phyloP scores from a whole-genome alignment of 2,113 vertebrate species.

The Dissostichus mawsoni region DNA sequence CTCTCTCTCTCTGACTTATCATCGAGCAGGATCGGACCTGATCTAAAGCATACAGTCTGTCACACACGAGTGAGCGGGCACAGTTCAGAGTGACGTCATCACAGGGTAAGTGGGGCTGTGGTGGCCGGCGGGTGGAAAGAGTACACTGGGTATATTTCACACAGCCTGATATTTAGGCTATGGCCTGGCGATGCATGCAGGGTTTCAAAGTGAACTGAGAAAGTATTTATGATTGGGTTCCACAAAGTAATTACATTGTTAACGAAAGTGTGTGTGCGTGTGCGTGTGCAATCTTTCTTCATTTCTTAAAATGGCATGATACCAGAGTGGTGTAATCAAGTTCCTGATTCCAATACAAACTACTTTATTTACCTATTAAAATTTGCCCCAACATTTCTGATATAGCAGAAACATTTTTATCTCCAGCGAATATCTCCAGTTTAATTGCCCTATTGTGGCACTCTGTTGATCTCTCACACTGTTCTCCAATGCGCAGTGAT shows the following conservation, averaged over 20 bases:
- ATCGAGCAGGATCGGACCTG: slow-evolving; percentile 40
- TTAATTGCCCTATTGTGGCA: neutral
- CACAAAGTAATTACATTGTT: too few relatives aligned
- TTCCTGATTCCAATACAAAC: neutral
- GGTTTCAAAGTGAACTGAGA: neutral
- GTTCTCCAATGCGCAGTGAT: neutral
- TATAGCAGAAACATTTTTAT: too few relatives aligned
- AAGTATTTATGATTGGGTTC: neutral
- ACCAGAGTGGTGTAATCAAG: neutral
- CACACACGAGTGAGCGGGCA: slow-evolving; percentile 31
- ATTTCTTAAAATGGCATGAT: too few relatives aligned
- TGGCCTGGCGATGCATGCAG: neutral
- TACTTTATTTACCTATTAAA: neutral
- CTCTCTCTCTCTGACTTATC: slow-evolving; percentile 26
- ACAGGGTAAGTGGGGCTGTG: slow-evolving; percentile 14
- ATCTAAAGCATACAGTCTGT: slow-evolving; percentile 61
- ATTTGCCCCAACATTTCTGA: too few relatives aligned
- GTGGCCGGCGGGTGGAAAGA: slow-evolving; percentile 25
- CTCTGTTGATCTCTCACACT: neutral
- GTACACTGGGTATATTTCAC: neutral
- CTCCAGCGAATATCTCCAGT: neutral
- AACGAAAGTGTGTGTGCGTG: too few relatives aligned
- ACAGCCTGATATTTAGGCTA: neutral
- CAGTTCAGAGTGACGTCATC: slow-evolving; percentile 59
- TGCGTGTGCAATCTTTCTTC: too few relatives aligned